Evolutionary conservation across 2,797 vertebrate species (phyloP).

Genomic region (Argya squamiceps): DNA sequence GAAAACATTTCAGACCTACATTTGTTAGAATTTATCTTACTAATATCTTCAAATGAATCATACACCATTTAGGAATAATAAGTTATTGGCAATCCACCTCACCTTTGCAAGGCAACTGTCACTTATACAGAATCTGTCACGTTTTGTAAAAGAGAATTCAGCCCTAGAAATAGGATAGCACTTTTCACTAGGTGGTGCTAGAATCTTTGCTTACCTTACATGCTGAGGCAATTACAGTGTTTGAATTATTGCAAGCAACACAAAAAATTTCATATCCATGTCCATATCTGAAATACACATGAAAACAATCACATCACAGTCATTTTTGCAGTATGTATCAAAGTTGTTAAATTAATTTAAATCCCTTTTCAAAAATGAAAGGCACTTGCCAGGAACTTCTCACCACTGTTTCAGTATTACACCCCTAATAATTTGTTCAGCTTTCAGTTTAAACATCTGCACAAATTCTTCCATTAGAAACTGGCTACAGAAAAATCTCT

Average conservation of each 20-base stretch:
- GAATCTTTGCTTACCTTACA: constrained; percentile 88
- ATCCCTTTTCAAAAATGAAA: not conserved
- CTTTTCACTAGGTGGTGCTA: constrained; percentile 63
- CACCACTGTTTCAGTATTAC: not conserved
- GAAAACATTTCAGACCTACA: not conserved
- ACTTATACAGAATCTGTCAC: not conserved
- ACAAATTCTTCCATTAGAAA: not conserved
- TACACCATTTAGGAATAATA: not conserved
- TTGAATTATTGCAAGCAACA: constrained; percentile 86
- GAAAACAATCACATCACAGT: not conserved
- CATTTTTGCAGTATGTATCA: not conserved
- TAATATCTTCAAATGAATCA: not conserved
- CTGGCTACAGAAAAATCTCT: not conserved
- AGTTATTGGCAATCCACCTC: not conserved
- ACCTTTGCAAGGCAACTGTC: not conserved
- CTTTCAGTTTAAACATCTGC: not conserved
- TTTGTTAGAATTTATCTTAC: not conserved
- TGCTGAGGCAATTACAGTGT: constrained; percentile 89
- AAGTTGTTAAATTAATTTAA: not conserved
- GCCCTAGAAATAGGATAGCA: not conserved
- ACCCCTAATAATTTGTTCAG: not conserved
- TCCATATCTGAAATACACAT: constrained; percentile 85
- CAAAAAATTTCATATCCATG: constrained; percentile 98
- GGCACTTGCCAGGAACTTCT: not conserved
- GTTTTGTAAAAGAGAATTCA: not conserved